Percentiles rank a stretch among this genome's conserved stretches.
phyloP scores from a whole-genome alignment of 1,140 invertebrate species.

The Drosophila burlai region DNA sequence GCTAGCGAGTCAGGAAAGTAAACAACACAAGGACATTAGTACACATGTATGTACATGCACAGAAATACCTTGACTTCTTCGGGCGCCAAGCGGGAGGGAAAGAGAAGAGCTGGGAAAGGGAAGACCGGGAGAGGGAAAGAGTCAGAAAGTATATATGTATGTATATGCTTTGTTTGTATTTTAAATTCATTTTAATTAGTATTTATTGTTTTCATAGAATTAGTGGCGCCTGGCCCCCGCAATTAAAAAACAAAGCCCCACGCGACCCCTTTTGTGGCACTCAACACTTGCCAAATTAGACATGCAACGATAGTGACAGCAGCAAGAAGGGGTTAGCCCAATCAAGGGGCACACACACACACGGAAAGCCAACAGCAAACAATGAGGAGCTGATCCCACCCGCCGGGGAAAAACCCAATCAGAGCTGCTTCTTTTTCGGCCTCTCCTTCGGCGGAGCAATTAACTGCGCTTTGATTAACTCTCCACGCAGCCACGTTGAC shows the following conservation, averaged over 20 bases:
- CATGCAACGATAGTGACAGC: constrained; percentile 63
- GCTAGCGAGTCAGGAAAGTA: constrained; percentile 56
- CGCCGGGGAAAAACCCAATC: constrained; percentile 49
- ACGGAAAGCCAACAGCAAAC: not conserved
- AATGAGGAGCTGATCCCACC: constrained; percentile 3
- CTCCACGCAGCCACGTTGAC: constrained; percentile 70
- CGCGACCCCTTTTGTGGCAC: constrained; percentile 16
- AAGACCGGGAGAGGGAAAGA: not conserved
- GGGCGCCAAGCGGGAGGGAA: constrained; percentile 38
- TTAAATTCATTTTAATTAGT: constrained; percentile 83
- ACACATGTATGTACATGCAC: not conserved
- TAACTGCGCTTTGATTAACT: constrained; percentile 83
- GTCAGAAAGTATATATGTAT: constrained; percentile 1
- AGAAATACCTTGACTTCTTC: constrained; percentile 9
- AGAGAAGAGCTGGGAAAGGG: not conserved
- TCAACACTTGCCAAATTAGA: constrained; percentile 81
- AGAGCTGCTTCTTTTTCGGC: constrained; percentile 66
- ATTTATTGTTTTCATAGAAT: constrained; percentile 76
- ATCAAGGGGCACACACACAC: constrained; percentile 49
- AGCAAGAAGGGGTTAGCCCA: constrained; percentile 67
- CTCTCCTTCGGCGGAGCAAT: constrained; percentile 76
- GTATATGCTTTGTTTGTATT: constrained; percentile 51
- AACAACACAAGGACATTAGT: constrained; percentile 44
- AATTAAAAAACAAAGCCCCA: constrained; percentile 6
- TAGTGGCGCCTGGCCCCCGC: constrained; percentile 3